Conservation (phyloP, 2,888 invertebrate genomes). For the Zhuqinia jingwanae region DNA sequence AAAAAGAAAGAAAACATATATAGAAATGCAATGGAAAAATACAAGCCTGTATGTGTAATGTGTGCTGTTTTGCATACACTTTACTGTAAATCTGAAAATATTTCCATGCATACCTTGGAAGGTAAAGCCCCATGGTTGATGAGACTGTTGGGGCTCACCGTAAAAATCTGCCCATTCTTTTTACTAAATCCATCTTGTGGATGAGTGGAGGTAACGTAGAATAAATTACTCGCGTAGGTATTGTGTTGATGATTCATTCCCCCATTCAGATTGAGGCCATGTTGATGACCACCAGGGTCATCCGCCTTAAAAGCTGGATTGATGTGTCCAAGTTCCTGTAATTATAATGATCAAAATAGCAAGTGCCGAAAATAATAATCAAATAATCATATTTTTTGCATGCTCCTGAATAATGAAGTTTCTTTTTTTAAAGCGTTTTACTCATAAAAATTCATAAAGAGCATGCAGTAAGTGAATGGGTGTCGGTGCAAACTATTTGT, state of each 20-base stretch:
- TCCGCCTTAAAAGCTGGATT: conserved; percentile 61
- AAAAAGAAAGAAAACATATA: background rate
- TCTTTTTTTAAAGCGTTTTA: background rate
- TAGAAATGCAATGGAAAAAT: too few species aligned
- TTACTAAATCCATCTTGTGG: conserved; percentile 39
- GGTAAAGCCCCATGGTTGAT: conserved; percentile 44
- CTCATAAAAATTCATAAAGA: conserved; percentile 34
- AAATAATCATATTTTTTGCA: background rate
- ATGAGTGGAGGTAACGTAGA: conserved; percentile 43
- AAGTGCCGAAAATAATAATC: background rate
- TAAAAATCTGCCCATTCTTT: conserved; percentile 22
- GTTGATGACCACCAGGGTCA: conserved; percentile 49
- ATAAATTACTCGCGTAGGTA: conserved; percentile 61
- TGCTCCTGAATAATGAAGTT: conserved; percentile 22
- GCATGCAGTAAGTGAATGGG: background rate
- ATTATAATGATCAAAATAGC: too few species aligned
- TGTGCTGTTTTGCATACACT: too few species aligned
- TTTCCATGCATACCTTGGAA: conserved; percentile 22
- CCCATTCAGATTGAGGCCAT: conserved; percentile 22
- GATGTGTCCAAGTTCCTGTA: conserved; percentile 64
- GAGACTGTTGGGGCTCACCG: conserved; percentile 17
- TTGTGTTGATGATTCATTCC: conserved; percentile 34
- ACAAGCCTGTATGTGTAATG: too few species aligned
- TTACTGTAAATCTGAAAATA: conserved; percentile 2
- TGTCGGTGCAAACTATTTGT: background rate